Conservation (phyloP, 2,113 vertebrate genomes). For the Rhombomys opimus region DNA sequence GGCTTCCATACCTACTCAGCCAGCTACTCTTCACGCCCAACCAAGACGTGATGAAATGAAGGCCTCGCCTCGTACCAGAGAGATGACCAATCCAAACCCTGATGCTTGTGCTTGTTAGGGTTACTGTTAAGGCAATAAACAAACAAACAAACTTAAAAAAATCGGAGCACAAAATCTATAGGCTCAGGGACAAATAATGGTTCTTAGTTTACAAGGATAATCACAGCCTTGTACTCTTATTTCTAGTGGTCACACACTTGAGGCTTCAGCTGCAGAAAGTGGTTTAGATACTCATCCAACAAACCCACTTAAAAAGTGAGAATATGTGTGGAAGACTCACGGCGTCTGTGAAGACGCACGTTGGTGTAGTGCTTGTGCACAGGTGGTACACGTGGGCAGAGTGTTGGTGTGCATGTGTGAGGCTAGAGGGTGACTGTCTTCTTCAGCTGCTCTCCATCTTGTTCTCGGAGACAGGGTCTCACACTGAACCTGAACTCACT, state of each 20-base stretch:
- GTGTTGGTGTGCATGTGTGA: neutral
- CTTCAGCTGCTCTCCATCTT: neutral
- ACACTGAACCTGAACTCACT: neutral
- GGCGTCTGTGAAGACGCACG: neutral
- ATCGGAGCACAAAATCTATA: neutral
- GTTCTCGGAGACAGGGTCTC: neutral
- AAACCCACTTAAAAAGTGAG: neutral
- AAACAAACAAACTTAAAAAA: neutral
- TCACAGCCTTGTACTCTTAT: neutral
- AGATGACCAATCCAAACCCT: neutral
- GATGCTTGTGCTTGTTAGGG: neutral
- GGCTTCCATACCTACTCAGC: neutral
- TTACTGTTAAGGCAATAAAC: neutral
- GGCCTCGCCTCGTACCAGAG: neutral
- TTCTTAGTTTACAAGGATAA: neutral
- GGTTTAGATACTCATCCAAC: neutral
- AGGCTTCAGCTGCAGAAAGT: neutral
- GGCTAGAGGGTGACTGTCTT: neutral
- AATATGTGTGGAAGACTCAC: neutral
- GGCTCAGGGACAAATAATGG: neutral
- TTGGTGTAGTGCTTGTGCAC: neutral
- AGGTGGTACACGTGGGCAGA: neutral
- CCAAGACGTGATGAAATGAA: neutral
- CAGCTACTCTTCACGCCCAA: neutral
- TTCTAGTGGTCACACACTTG: neutral